These are phyloP conservation scores for Gallinago paraguaiae DNA, from an alignment of 2,113 vertebrate species.

Conservation along the genomic window DNA sequence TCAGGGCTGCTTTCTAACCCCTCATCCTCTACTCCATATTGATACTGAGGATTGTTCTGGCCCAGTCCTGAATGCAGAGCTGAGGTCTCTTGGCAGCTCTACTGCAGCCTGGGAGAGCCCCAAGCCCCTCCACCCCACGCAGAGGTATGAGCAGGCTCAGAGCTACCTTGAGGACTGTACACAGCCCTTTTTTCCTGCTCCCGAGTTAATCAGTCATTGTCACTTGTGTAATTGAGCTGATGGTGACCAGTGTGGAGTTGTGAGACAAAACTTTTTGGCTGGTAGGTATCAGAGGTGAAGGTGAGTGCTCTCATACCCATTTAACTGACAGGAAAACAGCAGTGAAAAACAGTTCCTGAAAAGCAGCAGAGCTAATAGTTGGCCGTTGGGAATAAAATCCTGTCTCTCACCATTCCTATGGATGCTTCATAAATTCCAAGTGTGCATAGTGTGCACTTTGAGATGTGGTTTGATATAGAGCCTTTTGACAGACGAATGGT, in stretches of 20 bases:
- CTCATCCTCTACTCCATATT: no score
- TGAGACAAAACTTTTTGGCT: neutral
- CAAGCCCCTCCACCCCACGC: neutral
- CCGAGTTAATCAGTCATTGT: neutral
- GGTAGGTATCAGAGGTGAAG: neutral
- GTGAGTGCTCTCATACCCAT: neutral
- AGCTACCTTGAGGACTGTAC: neutral
- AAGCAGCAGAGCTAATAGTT: conserved; percentile 10
- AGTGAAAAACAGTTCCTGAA: neutral
- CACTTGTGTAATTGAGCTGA: neutral
- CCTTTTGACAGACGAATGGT: conserved; percentile 30
- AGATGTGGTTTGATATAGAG: conserved; percentile 13
- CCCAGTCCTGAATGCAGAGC: neutral
- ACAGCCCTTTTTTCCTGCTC: neutral
- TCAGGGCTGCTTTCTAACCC: no score
- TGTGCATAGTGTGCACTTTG: neutral
- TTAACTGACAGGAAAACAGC: neutral
- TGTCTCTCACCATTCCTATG: neutral
- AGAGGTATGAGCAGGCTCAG: neutral
- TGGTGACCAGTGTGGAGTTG: neutral
- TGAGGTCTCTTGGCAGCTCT: neutral
- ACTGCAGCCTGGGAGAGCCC: neutral
- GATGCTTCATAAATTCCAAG: conserved; percentile 36
- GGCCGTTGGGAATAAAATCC: conserved; percentile 8
- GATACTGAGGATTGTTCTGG: no score